A percentile compares a stretch with the other conserved stretches of the same genome.
phyloP scores from a whole-genome alignment of 2,797 vertebrate genomes.

The Bradypodion pumilum region DNA sequence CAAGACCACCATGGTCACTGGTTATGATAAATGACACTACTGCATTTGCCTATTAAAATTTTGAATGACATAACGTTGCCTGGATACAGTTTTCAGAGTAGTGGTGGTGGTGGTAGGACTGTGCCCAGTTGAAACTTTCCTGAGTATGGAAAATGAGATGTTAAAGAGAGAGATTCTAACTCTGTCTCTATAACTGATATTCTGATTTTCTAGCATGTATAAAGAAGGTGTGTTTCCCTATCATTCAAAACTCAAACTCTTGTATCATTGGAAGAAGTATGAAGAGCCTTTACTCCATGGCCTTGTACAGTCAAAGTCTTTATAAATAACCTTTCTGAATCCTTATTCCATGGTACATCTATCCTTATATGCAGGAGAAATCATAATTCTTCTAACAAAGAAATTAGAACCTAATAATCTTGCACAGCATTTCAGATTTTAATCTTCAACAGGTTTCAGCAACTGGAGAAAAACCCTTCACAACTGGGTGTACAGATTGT shows the following conservation, averaged over 20 bases:
- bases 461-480: neutral
- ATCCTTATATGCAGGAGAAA: neutral
- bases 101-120: neutral
- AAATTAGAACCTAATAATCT: neutral
- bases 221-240: neutral
- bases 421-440: neutral
- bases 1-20: neutral
- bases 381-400: neutral
- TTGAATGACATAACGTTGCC: neutral
- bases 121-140: neutral
- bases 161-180: neutral
- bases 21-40: neutral
- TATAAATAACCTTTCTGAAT: constrained; percentile 2
- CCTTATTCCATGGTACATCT: neutral
- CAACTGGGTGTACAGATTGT: neutral
- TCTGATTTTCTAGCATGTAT: neutral
- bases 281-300: neutral
- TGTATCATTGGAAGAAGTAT: neutral
- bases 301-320: neutral
- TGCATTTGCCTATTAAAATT: neutral
- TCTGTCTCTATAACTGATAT: too few relatives aligned
- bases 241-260: too few relatives aligned
- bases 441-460: neutral
- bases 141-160: neutral
- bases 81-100: too few relatives aligned